phyloP scores from a whole-genome alignment of 2,113 vertebrate genomes.

The Arizona elegans region DNA sequence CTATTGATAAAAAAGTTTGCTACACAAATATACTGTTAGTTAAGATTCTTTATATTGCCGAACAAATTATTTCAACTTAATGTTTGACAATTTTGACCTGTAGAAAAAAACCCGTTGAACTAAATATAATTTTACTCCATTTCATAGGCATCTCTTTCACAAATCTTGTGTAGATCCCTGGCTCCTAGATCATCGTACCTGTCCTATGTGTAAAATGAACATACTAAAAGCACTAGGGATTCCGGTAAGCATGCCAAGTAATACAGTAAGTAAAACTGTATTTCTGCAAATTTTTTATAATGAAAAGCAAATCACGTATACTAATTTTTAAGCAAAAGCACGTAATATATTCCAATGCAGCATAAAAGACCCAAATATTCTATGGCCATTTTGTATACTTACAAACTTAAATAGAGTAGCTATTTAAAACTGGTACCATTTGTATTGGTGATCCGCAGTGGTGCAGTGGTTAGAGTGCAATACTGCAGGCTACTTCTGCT shows the following conservation, averaged over 20 bases:
- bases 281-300: neutral
- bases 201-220: slow-evolving; percentile 99
- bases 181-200: slow-evolving; percentile 96
- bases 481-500: too few species aligned
- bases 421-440: neutral
- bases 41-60: neutral
- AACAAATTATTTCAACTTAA: neutral
- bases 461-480: too few species aligned
- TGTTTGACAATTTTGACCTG: neutral
- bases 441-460: too few species aligned
- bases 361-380: neutral
- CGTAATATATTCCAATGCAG: neutral
- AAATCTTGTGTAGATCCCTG: slow-evolving; percentile 98
- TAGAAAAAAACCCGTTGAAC: slow-evolving; percentile 12
- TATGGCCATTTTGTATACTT: neutral
- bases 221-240: slow-evolving; percentile 97
- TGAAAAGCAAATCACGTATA: neutral
- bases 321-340: neutral
- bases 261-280: neutral
- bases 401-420: neutral
- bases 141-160: slow-evolving; percentile 93
- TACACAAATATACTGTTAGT: neutral
- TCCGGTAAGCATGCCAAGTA: slow-evolving; percentile 76
- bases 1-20: neutral
- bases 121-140: slow-evolving; percentile 53